These are phyloP conservation scores for Chironomus tentans DNA, from an alignment of 2,888 invertebrate species.

Conservation along the genomic window DNA sequence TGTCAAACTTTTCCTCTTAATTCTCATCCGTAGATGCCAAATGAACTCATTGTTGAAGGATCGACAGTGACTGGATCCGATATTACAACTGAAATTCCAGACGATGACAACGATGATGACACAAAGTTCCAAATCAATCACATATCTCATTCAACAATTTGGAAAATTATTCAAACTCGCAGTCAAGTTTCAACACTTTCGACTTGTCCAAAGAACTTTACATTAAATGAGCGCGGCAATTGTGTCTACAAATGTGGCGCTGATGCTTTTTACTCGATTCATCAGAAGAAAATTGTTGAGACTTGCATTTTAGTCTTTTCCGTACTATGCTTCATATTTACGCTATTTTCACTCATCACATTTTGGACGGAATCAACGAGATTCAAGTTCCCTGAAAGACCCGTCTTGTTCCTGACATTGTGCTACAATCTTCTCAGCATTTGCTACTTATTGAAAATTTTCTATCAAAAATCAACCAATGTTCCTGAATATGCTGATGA, in stretches of 20 bases:
- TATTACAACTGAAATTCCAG: not conserved
- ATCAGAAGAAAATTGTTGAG: conserved; percentile 60
- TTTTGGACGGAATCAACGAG: conserved; percentile 82
- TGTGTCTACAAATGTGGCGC: conserved; percentile 54
- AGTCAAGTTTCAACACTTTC: conserved; percentile 29
- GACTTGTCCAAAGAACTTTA: conserved; percentile 53
- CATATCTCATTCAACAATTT: not conserved
- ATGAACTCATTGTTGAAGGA: conserved; percentile 27
- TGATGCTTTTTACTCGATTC: conserved; percentile 56
- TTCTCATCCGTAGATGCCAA: conserved; percentile 24
- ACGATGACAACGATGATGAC: conserved; percentile 16
- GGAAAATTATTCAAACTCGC: conserved; percentile 30
- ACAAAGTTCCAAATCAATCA: not conserved
- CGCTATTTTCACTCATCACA: conserved; percentile 73
- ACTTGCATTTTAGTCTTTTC: conserved; percentile 70
- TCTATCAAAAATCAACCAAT: conserved; percentile 41
- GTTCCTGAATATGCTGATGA: conserved; percentile 33
- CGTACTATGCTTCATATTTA: conserved; percentile 68
- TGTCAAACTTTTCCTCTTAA: too few species aligned
- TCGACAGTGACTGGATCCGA: not conserved
- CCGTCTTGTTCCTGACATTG: conserved; percentile 79
- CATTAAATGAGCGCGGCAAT: conserved; percentile 47
- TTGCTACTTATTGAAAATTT: conserved; percentile 61
- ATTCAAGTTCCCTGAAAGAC: conserved; percentile 88
- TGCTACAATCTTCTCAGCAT: conserved; percentile 76